Evolutionary conservation across 1,140 invertebrate genomes (phyloP).

Genomic region (Kradibia gibbosae): DNA sequence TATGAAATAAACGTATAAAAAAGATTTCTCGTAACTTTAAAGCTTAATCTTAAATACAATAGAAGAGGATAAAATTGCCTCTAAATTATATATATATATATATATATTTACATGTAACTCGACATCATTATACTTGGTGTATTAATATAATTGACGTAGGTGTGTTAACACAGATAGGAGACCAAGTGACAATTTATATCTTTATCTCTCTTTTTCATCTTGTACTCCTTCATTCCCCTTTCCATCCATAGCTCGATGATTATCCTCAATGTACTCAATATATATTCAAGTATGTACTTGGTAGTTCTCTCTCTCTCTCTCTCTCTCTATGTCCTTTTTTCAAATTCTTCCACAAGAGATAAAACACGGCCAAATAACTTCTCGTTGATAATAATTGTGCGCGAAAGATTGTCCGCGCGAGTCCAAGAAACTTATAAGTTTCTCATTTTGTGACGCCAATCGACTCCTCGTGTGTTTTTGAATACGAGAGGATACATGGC

Average conservation of each 20-base stretch:
- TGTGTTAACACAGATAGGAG: too few relatives aligned
- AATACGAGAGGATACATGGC: not conserved
- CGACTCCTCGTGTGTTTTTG: not conserved
- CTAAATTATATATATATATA: too few relatives aligned
- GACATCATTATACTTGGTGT: too few relatives aligned
- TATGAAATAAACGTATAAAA: too few relatives aligned
- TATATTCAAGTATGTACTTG: too few relatives aligned
- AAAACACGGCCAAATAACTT: conserved; percentile 63
- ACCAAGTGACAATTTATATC: too few relatives aligned
- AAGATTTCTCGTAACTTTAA: too few relatives aligned
- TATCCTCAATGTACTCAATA: conserved; percentile 15
- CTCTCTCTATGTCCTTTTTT: not conserved
- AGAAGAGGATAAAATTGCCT: too few relatives aligned
- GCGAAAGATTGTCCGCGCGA: conserved; percentile 39
- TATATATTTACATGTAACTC: too few relatives aligned
- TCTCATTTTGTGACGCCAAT: not conserved
- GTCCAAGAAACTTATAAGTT: conserved; percentile 50
- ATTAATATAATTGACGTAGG: too few relatives aligned
- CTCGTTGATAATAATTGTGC: conserved; percentile 57
- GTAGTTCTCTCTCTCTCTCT: not conserved
- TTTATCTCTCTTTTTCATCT: not conserved
- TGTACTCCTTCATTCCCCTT: conserved; percentile 7
- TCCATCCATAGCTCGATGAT: not conserved
- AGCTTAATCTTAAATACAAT: too few relatives aligned
- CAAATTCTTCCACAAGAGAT: conserved; percentile 45